phyloP scores from a whole-genome alignment of 2,888 invertebrate species.

The Xestia ashworthii region DNA sequence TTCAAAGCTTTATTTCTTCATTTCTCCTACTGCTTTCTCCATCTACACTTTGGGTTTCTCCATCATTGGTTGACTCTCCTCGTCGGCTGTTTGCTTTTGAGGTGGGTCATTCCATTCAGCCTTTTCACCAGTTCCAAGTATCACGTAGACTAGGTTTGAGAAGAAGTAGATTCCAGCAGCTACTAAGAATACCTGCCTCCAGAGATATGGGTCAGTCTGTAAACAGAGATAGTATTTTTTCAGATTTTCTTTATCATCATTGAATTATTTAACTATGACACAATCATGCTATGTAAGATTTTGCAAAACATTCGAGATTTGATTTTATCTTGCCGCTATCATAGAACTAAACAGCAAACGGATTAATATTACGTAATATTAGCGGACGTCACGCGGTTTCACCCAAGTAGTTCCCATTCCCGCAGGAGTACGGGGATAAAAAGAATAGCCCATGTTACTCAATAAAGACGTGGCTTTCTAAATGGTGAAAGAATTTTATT shows the following conservation, averaged over 20 bases:
- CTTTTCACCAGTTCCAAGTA: constrained; percentile 92
- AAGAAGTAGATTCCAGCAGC: constrained; percentile 92
- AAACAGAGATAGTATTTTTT: constrained; percentile 60
- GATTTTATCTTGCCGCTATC: neutral
- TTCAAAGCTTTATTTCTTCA: constrained; percentile 26
- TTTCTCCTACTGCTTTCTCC: neutral
- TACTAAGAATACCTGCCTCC: constrained; percentile 94
- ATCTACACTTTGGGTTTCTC: constrained; percentile 30
- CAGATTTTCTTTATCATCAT: neutral
- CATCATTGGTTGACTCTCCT: constrained; percentile 53
- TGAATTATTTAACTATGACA: neutral
- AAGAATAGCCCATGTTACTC: too few species aligned
- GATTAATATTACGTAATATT: neutral
- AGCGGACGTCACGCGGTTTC: too few species aligned
- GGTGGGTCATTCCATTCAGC: constrained; percentile 93
- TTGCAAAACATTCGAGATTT: neutral
- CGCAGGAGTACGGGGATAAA: too few species aligned
- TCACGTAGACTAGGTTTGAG: constrained; percentile 92
- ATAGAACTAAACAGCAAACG: neutral
- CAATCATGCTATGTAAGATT: neutral
- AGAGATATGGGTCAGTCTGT: constrained; percentile 92
- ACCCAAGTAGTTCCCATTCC: too few species aligned
- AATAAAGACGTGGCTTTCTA: too few species aligned
- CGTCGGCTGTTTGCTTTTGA: constrained; percentile 40
- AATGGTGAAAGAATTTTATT: too few species aligned